Evolutionary conservation across 1,140 invertebrate species (phyloP).

Genomic region (Drosophila funebris): DNA sequence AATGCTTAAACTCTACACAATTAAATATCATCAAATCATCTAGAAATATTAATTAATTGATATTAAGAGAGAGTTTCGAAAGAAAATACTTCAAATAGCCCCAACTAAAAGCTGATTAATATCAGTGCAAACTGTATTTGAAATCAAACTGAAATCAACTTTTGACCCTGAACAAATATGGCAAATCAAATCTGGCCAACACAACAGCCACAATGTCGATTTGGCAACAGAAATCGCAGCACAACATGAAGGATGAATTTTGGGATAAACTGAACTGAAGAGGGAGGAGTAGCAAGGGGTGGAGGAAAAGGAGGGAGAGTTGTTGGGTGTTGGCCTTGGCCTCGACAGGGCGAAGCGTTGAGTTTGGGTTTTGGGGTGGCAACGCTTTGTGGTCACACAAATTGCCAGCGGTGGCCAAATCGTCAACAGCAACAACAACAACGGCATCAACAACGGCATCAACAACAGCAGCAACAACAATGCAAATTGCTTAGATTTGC

Average conservation of each 20-base stretch:
- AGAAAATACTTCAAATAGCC: background rate
- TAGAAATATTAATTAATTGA: too few species aligned
- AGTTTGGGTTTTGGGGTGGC: constrained; percentile 2
- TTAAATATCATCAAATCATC: too few species aligned
- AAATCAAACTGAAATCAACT: background rate
- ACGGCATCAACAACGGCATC: constrained; percentile 42
- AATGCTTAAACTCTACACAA: too few species aligned
- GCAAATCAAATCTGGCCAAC: constrained; percentile 3
- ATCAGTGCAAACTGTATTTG: background rate
- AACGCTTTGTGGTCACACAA: constrained; percentile 59
- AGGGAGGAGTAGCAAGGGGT: background rate
- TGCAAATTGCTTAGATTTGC: constrained; percentile 75
- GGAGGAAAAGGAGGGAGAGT: background rate
- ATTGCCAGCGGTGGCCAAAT: constrained; percentile 58
- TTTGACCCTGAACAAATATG: constrained; percentile 3
- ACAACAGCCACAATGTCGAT: constrained; percentile 8
- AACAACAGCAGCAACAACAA: constrained; percentile 39
- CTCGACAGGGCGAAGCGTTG: background rate
- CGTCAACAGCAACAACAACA: constrained; percentile 46
- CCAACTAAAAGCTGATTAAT: background rate
- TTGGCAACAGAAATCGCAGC: constrained; percentile 16
- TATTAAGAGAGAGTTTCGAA: too few species aligned
- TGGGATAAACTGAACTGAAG: background rate
- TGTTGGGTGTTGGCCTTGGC: constrained; percentile 32
- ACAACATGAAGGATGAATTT: background rate